phyloP scores from a whole-genome alignment of 92 coral and sea anemone species.

The Pocillopora grandis region DNA sequence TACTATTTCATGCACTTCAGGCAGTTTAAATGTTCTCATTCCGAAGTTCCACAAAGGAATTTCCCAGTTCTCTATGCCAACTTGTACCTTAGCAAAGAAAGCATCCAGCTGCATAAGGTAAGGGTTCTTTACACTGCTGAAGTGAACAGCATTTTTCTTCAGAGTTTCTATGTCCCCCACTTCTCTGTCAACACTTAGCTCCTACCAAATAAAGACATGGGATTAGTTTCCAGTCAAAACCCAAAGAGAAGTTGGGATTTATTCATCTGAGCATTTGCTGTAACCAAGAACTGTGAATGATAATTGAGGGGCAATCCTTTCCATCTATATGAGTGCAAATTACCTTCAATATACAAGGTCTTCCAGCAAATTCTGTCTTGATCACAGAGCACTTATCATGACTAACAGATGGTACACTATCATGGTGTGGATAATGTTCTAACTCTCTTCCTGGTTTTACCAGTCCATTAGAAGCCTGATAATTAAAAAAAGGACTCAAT shows the following conservation, averaged over 20 bases:
- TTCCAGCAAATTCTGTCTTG: slow-evolving; percentile 67
- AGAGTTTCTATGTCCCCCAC: slow-evolving; percentile 28
- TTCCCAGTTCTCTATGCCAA: too few relatives aligned
- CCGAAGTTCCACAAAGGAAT: too few relatives aligned
- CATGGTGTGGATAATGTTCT: slow-evolving; percentile 69
- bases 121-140: slow-evolving; percentile 37
- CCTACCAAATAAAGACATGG: not conserved
- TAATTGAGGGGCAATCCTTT: too few relatives aligned
- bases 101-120: slow-evolving; percentile 36
- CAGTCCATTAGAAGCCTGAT: slow-evolving; percentile 80
- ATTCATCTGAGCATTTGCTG: too few relatives aligned
- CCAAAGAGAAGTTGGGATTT: too few relatives aligned
- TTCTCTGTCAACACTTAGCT: slow-evolving; percentile 24
- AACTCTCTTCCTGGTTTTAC: slow-evolving; percentile 77
- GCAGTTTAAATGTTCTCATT: too few relatives aligned
- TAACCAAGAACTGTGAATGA: too few relatives aligned
- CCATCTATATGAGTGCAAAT: not conserved
- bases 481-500: not conserved
- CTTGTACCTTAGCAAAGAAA: slow-evolving; percentile 34
- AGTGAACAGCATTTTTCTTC: slow-evolving; percentile 42
- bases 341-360: slow-evolving; percentile 73
- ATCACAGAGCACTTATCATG: slow-evolving; percentile 46
- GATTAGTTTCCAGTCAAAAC: not conserved
- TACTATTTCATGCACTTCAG: too few relatives aligned
- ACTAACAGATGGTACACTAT: slow-evolving; percentile 31